phyloP scores from a whole-genome alignment of 2,888 invertebrate species.

The Agrochola lota region DNA sequence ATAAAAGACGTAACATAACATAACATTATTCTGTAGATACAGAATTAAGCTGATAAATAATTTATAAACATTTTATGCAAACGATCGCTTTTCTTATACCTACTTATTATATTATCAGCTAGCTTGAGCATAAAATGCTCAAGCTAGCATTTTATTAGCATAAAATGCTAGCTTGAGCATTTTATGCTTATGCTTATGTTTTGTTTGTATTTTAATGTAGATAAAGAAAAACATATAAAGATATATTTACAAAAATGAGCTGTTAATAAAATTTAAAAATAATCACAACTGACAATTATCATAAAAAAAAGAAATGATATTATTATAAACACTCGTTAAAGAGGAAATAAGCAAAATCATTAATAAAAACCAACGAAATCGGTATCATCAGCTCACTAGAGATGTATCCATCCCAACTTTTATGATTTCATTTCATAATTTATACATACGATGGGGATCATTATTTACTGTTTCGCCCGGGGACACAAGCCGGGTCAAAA shows the following conservation, averaged over 20 bases:
- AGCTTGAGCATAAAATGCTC: no score
- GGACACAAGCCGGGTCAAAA: conserved; percentile 80
- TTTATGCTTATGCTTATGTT: no score
- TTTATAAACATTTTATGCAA: not conserved
- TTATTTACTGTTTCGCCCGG: conserved; percentile 85
- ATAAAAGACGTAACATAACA: not conserved
- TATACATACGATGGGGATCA: conserved; percentile 81
- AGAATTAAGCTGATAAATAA: not conserved
- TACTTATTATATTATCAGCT: not conserved
- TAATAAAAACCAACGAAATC: not conserved
- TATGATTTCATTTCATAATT: conserved; percentile 84
- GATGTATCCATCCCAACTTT: conserved; percentile 70
- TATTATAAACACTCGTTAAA: not conserved
- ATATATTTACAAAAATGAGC: not conserved
- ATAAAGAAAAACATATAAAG: not conserved
- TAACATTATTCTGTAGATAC: no score
- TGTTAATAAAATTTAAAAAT: no score
- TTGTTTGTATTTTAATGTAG: no score
- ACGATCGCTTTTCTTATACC: not conserved
- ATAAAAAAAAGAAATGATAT: not conserved
- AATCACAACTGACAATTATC: no score
- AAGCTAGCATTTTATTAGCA: no score
- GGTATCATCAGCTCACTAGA: conserved; percentile 70
- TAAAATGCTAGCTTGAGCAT: no score
- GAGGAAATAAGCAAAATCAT: not conserved